Percentiles rank a stretch among this genome's conserved stretches.
phyloP scores from a whole-genome alignment of 2,113 vertebrate genomes.

The Barnardius zonarius region DNA sequence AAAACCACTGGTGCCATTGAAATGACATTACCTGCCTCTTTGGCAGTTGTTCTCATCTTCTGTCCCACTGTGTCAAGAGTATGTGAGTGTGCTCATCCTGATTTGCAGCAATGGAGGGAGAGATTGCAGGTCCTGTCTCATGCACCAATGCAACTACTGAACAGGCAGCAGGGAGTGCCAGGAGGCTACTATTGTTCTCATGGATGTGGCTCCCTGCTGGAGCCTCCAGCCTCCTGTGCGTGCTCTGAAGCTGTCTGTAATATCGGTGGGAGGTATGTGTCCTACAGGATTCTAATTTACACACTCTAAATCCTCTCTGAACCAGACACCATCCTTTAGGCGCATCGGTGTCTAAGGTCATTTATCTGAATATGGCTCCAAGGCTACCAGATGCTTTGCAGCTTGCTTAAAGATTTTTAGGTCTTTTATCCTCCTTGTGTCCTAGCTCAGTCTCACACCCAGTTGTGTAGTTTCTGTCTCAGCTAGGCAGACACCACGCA shows the following conservation, averaged over 20 bases:
- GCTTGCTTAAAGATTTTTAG: background rate
- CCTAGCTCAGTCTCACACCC: background rate
- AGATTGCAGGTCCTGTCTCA: background rate
- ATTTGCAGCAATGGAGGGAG: background rate
- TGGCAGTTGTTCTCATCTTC: background rate
- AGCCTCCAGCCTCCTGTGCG: background rate
- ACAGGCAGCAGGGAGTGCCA: background rate
- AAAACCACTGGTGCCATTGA: background rate
- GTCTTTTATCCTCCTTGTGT: background rate
- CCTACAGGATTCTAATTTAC: background rate
- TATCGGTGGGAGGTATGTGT: background rate
- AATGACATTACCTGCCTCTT: accelerated
- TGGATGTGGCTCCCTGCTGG: background rate
- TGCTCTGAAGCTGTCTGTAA: background rate
- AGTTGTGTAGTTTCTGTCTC: background rate
- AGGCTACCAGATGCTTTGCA: background rate
- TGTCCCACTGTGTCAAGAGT: too few relatives aligned
- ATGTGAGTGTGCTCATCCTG: background rate
- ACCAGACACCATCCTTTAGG: background rate
- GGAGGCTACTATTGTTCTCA: background rate
- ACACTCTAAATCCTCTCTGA: background rate
- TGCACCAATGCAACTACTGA: background rate
- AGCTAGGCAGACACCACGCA: background rate
- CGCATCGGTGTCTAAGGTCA: background rate
- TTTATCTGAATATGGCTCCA: background rate